Base-by-base conservation (phyloP, 2,888 invertebrate genomes). In the Notocelia uddmanniana region DNA sequence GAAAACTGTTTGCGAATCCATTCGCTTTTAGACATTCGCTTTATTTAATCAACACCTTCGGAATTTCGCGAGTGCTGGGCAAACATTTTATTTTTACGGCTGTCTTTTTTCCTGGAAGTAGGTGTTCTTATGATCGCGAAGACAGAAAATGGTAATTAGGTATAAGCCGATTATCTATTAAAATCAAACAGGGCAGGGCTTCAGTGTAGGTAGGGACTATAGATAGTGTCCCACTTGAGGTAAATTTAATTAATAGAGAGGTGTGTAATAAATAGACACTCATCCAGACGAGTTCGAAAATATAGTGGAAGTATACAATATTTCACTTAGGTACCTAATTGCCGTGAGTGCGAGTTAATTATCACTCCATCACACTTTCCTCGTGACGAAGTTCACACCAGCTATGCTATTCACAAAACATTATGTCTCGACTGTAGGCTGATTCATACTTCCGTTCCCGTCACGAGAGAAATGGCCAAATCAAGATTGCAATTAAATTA, bases 31-130 rank as follows among this genome's bases (percentile, higher is more conserved):
- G 18, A 73, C 60, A 45, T 60, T 73, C 37, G 68, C 68, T 63
- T 60, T 76, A 55, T 73, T 74, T 67, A 59, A 71, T 62, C 68
- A 74, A 76, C 73, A 45, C 50, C 54, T 75, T 69, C 18, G 70
- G 74, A 73, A 74, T 76, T 76, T 76, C 64, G 77, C 78, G 69
- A 76, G 72, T 37, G 72, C 37, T 58, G 66, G 45, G 71, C 67
- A 75, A 77, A 76, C 62, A 74, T 55, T 45, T 45, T 34, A 23
- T 67, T 48, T 48, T n/a, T 1, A 6, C 13, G 63, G n/a, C n/a
- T 34, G 15, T 63, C 52, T 11, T 5, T 37, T 54, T 21, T 41
- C 6, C 3, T 26, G 11, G 10, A 31, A 6, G 3, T 6, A 31
- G 8, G 31, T 31, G 31, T 2, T 31, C 8, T 31, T 31, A 9